Base-by-base conservation (phyloP, 37 sponge, comb jelly and placozoan species). In the Petrosia ficiformis region DNA sequence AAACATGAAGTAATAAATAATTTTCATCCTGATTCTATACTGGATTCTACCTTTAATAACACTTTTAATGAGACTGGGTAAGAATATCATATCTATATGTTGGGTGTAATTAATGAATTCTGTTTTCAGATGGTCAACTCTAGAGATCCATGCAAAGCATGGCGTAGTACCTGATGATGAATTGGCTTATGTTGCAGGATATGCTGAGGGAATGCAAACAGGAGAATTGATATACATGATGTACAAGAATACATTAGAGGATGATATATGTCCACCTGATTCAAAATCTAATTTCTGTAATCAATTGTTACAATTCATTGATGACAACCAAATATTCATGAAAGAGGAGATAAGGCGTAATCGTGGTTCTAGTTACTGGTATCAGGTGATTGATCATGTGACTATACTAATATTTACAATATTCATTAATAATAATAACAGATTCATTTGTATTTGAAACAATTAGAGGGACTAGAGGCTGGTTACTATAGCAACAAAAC, bases 111-210 rank as follows among this genome's bases (percentile, higher is more conserved):
- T 14, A 5, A 6, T 71, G 6, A 29, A 22, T 71, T 31, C 2
- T 24, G 22, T 71, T 11, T 42, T 31, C 34, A 86, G 86, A 30
- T 86, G 86, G 86, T 73, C 86, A 3, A 56, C 60, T 29, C 76
- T 86, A 41, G 76, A 86, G 64, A 68, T 86, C 1, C 52, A 68
- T 54, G 54, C 28, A 35, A 39, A 31, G 5, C 22, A n/a, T 22
- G 57, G 19, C 32, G 54, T 1, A 1, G 48, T 72, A 57, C 29
- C 76, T 1, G 89, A 91, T 66, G 72, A 80, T 31, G 82, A 80
- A 42, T 71, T 94, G 39, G 93, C 93, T 34, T 79, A 84, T 54
- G 73, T 80, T 6, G 96, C 96, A 58, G 99, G 99, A 6, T 69
- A 66, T 68, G 48, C 86, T 58, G 99, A 97, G 67, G 96, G 86